Evolutionary conservation across 2,888 invertebrate genomes (phyloP).

Genomic region (Philaethria dido): DNA sequence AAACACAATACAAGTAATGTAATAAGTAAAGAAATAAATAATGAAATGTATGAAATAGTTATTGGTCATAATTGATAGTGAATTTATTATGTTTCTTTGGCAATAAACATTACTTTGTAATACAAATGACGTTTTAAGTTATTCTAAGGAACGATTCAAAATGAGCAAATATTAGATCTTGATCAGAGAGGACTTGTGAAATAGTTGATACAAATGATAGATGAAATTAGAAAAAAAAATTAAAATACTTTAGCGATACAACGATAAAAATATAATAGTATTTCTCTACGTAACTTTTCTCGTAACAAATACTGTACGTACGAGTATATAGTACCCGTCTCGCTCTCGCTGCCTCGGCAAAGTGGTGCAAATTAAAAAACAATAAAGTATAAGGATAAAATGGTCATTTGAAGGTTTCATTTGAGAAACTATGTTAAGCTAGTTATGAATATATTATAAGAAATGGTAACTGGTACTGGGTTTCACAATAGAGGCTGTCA

Average conservation of each 20-base stretch:
- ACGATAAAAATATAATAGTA: not conserved
- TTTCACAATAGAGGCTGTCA: constrained; percentile 3
- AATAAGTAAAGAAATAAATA: not conserved
- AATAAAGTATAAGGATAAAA: constrained; percentile 25
- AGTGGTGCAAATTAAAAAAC: constrained; percentile 34
- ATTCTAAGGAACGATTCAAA: not conserved
- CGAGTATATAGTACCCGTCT: constrained; percentile 39
- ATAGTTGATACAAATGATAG: not conserved
- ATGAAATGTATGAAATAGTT: not conserved
- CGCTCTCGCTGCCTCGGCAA: constrained; percentile 35
- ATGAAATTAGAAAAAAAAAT: not conserved
- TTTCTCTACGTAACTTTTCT: constrained; percentile 25
- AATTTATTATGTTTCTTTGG: not conserved
- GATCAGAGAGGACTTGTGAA: too few species aligned
- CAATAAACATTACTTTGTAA: not conserved
- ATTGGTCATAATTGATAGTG: not conserved
- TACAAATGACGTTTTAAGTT: too few species aligned
- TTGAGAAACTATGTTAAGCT: constrained; percentile 11
- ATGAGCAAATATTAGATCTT: too few species aligned
- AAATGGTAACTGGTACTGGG: constrained; percentile 22
- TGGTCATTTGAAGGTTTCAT: constrained; percentile 5
- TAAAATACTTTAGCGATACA: constrained; percentile 6
- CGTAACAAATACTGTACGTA: constrained; percentile 36
- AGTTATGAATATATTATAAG: constrained; percentile 14
- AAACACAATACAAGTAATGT: not conserved